Evolutionary conservation across 2,888 invertebrate species (phyloP), one percentile per base, ranked within the genome.

Genomic region (Xanthia icteritia): DNA sequence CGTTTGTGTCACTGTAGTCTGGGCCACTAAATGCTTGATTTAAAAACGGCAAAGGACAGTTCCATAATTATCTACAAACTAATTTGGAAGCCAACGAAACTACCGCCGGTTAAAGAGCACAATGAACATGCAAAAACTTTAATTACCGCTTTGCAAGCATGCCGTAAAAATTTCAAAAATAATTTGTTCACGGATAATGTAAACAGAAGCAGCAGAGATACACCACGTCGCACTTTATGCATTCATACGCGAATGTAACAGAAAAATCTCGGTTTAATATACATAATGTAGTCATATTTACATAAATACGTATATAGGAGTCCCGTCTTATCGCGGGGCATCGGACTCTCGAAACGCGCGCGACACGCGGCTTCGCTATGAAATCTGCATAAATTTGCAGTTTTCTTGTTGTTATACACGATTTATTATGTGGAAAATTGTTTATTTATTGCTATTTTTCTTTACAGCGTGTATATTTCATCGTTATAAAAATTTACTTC

Each of bases 301-400:
- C 93, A 93, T 93, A 93, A 92, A 92, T 92, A 93, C 92, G 91
- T 88, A 51, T 15, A 45, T 48, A 84, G 87, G 84, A 87, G 88
- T 82, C 87, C 82, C 86, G 87, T 88, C 89, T 91, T 90, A 92
- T 91, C 91, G 83, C 76, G 87, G 89, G 86, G 82, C 91, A 90
- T 91, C 91, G 92, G 89, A 86, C 90, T 87, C 87, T 87, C 80
- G 79, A 86, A 89, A 89, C 88, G 89, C 86, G 82, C 91, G 91
- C 92, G 93, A 92, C 92, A 92, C 92, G 91, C 92, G 90, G 92
- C 90, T 85, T 86, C 88, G 92, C 92, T 89, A 92, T 92, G 91
- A 94, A 94, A 95, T 95, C 94, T 95, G 94, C 95, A 95, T 95
- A 94, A 93, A 95, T 95, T 94, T 95, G 94, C 94, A 95, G 94